These are phyloP conservation scores for Noctua janthina DNA, from an alignment of 2,888 invertebrate genomes.

Conservation along the genomic window DNA sequence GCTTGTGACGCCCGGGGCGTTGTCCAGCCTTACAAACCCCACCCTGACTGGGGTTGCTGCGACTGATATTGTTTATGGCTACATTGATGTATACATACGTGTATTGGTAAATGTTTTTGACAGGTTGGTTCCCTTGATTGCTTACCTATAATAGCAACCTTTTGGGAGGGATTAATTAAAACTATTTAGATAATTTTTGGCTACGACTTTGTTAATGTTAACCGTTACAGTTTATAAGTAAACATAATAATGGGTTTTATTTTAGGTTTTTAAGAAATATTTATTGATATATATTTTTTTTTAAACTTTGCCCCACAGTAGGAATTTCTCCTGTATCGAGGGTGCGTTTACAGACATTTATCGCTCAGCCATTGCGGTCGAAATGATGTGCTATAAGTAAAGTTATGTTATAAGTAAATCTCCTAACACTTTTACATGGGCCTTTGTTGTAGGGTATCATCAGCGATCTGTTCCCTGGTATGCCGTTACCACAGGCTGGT, in stretches of 20 bases:
- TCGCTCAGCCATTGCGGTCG: too few relatives aligned
- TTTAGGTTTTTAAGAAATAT: background rate
- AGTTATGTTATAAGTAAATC: too few relatives aligned
- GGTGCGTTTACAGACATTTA: too few relatives aligned
- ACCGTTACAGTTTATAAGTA: background rate
- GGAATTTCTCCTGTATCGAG: too few relatives aligned
- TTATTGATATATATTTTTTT: background rate
- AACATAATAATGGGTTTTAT: background rate
- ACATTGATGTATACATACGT: slow-evolving; percentile 10
- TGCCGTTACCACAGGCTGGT: slow-evolving; percentile 94
- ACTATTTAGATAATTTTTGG: background rate
- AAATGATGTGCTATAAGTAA: background rate
- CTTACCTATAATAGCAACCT: background rate
- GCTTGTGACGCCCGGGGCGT: slow-evolving; percentile 32
- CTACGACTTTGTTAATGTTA: background rate
- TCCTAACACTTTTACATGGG: background rate
- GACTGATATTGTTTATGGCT: slow-evolving; percentile 29
- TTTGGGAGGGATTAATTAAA: background rate
- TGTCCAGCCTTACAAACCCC: slow-evolving; percentile 41
- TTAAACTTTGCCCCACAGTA: too few relatives aligned
- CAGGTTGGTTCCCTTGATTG: slow-evolving; percentile 12
- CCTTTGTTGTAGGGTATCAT: slow-evolving; percentile 93
- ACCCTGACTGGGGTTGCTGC: slow-evolving; percentile 24
- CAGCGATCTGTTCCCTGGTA: slow-evolving; percentile 97
- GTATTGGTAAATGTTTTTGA: slow-evolving; percentile 25